These are phyloP conservation scores for Xiphorhynchus elegans DNA, from an alignment of 2,113 vertebrate genomes.

Conservation along the genomic window DNA sequence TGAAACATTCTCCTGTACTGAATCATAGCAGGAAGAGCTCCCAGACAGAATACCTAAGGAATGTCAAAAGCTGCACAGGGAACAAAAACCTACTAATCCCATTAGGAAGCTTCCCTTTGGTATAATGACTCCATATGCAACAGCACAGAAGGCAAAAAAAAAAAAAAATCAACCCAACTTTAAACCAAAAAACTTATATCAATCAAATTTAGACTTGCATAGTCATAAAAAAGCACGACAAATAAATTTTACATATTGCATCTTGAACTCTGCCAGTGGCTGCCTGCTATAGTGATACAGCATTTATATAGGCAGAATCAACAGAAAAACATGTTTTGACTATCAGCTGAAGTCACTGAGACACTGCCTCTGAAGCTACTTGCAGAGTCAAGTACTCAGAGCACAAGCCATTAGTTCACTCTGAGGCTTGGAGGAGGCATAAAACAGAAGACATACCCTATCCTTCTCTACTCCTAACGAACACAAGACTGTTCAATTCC, in stretches of 20 bases:
- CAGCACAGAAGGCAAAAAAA: conserved; percentile 18
- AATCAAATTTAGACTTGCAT: neutral
- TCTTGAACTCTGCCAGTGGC: neutral
- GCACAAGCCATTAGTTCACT: neutral
- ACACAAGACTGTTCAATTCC: neutral
- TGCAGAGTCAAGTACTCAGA: neutral
- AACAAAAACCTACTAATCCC: conserved; percentile 73
- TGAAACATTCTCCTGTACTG: conserved; percentile 70
- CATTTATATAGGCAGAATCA: neutral
- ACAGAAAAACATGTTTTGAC: neutral
- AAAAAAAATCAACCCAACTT: neutral
- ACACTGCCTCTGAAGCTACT: neutral
- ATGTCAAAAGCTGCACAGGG: conserved; percentile 60
- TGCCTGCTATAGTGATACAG: neutral
- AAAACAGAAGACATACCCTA: neutral
- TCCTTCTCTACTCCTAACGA: neutral
- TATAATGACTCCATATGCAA: conserved; percentile 7
- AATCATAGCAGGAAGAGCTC: conserved; percentile 69
- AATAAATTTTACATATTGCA: neutral
- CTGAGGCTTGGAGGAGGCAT: neutral
- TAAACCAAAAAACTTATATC: neutral
- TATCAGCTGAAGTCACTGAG: neutral
- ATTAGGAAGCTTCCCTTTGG: conserved; percentile 68
- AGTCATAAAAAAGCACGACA: neutral
- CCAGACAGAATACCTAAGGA: conserved; percentile 64